Percentiles rank a stretch among this genome's conserved stretches.
Conservation (phyloP, 2,113 vertebrate species). For the Cygnus buccinator region DNA sequence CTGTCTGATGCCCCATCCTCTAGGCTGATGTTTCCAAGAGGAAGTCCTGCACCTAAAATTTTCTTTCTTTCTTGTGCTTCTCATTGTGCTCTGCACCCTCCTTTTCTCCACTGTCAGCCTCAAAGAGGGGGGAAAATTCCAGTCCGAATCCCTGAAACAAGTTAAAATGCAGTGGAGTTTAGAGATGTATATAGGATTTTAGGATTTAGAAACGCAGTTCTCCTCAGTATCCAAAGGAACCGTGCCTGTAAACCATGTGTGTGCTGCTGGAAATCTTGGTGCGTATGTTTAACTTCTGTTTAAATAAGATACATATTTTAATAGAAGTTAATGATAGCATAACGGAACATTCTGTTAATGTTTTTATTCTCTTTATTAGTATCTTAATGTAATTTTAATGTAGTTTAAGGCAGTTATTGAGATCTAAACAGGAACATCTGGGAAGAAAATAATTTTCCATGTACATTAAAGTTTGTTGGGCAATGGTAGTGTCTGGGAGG, state of each 20-base stretch:
- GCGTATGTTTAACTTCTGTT: neutral
- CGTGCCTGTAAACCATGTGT: neutral
- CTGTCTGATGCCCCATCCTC: neutral
- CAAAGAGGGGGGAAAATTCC: constrained; percentile 76
- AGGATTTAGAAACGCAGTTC: neutral
- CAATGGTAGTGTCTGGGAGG: neutral
- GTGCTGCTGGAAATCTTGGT: neutral
- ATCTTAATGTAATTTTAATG: neutral
- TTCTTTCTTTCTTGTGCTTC: constrained; percentile 72
- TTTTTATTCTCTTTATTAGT: neutral
- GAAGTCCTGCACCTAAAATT: constrained; percentile 76
- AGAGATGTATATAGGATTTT: neutral
- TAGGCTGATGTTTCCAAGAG: neutral
- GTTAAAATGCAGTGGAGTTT: neutral
- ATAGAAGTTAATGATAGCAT: neutral
- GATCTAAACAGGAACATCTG: constrained; percentile 31
- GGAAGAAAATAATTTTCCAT: constrained; percentile 26
- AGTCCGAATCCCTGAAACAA: constrained; percentile 64
- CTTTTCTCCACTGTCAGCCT: constrained; percentile 78
- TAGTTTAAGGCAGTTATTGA: neutral
- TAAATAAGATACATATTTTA: neutral
- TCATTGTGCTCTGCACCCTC: constrained; percentile 56
- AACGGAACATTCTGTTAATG: neutral
- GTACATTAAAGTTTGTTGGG: neutral
- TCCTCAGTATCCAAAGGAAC: neutral